These are phyloP conservation scores for Drosophila crucigera DNA, from an alignment of 2,888 invertebrate species.

Conservation along the genomic window DNA sequence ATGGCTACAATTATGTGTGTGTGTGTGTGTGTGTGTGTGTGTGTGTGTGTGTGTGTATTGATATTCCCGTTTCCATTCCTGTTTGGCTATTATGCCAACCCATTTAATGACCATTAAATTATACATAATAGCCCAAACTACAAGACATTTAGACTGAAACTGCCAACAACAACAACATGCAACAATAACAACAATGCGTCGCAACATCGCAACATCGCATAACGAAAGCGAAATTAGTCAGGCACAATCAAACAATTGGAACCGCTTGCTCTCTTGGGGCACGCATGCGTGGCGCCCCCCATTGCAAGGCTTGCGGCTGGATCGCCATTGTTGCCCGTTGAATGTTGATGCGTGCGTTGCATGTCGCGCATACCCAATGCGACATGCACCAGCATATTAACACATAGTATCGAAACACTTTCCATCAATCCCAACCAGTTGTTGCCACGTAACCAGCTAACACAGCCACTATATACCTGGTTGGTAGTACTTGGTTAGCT, in stretches of 20 bases:
- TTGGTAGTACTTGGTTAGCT: not conserved
- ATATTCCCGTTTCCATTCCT: constrained; percentile 19
- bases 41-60: not conserved
- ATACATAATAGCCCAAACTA: constrained; percentile 64
- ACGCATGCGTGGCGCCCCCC: constrained; percentile 63
- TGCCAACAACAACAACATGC: constrained; percentile 15
- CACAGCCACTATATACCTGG: not conserved
- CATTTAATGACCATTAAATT: constrained; percentile 69
- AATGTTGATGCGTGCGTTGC: constrained; percentile 29
- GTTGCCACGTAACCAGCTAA: constrained; percentile 13
- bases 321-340: constrained; percentile 8
- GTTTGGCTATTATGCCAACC: constrained; percentile 45
- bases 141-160: constrained; percentile 49
- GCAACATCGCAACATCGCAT: constrained; percentile 17
- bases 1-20: not conserved
- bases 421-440: not conserved
- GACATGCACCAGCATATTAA: constrained; percentile 15
- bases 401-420: not conserved
- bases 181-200: not conserved
- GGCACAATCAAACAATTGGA: constrained; percentile 36
- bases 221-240: constrained; percentile 60
- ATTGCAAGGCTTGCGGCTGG: not conserved
- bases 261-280: constrained; percentile 17
- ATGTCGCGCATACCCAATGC: constrained; percentile 59
- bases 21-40: not conserved